These are phyloP conservation scores for Athalia cordata DNA, from an alignment of 2,888 invertebrate species.

Conservation along the genomic window DNA sequence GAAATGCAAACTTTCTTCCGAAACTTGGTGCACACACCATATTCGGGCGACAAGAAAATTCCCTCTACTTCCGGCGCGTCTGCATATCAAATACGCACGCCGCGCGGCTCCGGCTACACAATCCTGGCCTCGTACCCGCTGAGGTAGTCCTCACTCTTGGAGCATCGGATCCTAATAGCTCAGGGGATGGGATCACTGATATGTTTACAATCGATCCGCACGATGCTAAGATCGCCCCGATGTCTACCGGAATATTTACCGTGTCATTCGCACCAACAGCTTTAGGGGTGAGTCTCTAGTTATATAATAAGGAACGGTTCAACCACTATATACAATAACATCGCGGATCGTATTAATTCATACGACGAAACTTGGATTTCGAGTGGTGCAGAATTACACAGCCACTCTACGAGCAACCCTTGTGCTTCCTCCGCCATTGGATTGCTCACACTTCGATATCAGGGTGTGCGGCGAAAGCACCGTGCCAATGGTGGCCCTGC, in stretches of 20 bases:
- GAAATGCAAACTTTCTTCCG: constrained; percentile 49
- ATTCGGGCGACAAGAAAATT: constrained; percentile 67
- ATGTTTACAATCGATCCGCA: constrained; percentile 68
- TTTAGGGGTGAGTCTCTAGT: constrained; percentile 68
- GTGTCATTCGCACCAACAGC: constrained; percentile 71
- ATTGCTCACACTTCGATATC: constrained; percentile 58
- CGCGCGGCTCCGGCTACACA: constrained; percentile 69
- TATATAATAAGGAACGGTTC: background rate
- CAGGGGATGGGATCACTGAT: constrained; percentile 50
- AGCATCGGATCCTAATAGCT: constrained; percentile 51
- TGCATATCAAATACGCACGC: constrained; percentile 66
- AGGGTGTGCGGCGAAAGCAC: constrained; percentile 71
- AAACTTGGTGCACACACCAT: constrained; percentile 68
- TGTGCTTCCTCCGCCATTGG: constrained; percentile 56
- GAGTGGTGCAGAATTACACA: constrained; percentile 60
- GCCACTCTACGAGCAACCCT: constrained; percentile 60
- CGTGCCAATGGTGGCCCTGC: constrained; percentile 71
- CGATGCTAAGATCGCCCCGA: constrained; percentile 66
- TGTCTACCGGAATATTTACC: constrained; percentile 64
- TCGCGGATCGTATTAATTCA: constrained; percentile 26
- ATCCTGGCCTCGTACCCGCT: constrained; percentile 70
- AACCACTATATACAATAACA: constrained; percentile 1
- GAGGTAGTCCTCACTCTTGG: constrained; percentile 58
- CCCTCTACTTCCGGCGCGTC: constrained; percentile 71
- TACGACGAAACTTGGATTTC: constrained; percentile 6